Base-by-base conservation (phyloP, 2,113 vertebrate species). In the Macrotus californicus region DNA sequence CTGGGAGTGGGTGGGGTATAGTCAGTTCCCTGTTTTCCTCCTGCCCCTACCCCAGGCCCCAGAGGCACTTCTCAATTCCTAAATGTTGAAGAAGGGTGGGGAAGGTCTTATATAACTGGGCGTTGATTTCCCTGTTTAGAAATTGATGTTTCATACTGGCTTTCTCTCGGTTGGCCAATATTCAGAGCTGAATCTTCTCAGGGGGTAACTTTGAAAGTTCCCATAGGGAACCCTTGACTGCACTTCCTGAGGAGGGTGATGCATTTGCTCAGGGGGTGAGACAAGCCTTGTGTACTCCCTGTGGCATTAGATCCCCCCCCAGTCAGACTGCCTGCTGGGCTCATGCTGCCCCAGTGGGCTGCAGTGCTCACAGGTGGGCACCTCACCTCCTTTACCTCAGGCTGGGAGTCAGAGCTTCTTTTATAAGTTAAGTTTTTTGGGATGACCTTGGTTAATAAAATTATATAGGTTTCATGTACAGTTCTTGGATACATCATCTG, bases 271-370 rank as follows among this genome's bases (percentile, higher is more conserved):
- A 15, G 72, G 34, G 19, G 39, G 34, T 21, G 24, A 13, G 10
- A 29, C 6, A 10, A 70, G 85, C n/a, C 9, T 0, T 4, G 16
- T 9, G 31, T 19, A 34, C 64, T 89, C 19, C 9, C 0, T 6
- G 5, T 2, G 52, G 41, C 9, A 6, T n/a, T 4, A 16, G 13
- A 2, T 39, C 52, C 8, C 10, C 36, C n/a, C 43, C 41, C 5
- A 21, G 3, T n/a, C 52, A 22, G 2, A 13, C 69, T 76, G 24
- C 16, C 72, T 8, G 2, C 39, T 46, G 29, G n/a, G 29, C 12
- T 56, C 3, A 0, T 76, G 18, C 19, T 3, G 7, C 4, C n/a
- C 24, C 24, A 69, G 34, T 54, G n/a, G 16, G 15, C 5, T 24
- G 26, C 16, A 14, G 48, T 22, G 36, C 5, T 1, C 22, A 26